Conservation (phyloP, 2,113 vertebrate species). For the Myotis yumanensis region DNA sequence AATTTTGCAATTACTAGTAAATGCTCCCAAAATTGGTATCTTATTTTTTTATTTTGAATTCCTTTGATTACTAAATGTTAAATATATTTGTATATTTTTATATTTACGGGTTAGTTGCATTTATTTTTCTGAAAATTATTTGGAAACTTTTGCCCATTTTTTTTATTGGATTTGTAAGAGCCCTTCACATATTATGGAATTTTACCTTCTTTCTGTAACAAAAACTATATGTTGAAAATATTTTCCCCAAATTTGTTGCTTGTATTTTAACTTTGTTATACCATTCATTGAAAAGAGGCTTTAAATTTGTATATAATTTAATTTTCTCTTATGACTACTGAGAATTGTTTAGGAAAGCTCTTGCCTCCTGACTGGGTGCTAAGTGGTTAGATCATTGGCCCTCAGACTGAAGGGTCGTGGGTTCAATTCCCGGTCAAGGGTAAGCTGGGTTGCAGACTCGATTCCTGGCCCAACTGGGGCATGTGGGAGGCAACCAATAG, state of each 20-base stretch:
- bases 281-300: background rate
- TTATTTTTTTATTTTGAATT: slow-evolving; percentile 9
- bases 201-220: background rate
- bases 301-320: background rate
- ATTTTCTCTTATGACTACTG: background rate
- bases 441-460: too few relatives aligned
- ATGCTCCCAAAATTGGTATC: background rate
- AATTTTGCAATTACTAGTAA: background rate
- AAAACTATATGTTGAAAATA: background rate
- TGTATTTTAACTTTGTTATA: background rate
- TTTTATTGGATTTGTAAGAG: background rate
- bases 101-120: background rate
- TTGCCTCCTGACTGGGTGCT: too few relatives aligned
- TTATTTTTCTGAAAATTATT: background rate
- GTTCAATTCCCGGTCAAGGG: too few relatives aligned
- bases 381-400: too few relatives aligned
- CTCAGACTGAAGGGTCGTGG: too few relatives aligned
- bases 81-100: background rate
- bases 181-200: background rate
- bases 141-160: background rate
- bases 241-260: background rate
- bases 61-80: background rate
- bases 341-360: background rate
- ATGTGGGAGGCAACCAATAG: too few relatives aligned
- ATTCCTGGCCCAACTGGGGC: too few relatives aligned